Evolutionary conservation across 2,888 invertebrate species (phyloP), one percentile per base, ranked within the genome.

Genomic region (Folsomia manolachei): DNA sequence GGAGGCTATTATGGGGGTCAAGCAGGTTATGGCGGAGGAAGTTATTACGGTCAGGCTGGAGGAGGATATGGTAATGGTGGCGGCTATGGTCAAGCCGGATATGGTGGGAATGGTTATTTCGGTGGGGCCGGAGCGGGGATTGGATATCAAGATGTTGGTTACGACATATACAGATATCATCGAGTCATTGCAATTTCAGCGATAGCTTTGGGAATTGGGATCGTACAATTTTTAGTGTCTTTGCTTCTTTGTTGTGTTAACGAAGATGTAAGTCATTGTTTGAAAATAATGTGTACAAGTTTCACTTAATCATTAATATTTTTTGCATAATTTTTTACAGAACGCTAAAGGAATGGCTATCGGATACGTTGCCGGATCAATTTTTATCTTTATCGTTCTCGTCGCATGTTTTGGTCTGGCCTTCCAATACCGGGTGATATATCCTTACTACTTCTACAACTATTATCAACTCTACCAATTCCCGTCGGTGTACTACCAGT

Each of bases 351-450:
- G 72, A n/a, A 68, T 75, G n/a, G 70, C 75, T 24, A 71, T 71
- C 11, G 73, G 73, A 19, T 75, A 71, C 27, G 39, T 75, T 18
- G 66, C 69, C 27, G 66, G 69, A 23, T 23, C 68, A 24, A 66
- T 75, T n/a, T 26, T 77, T 9, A 68, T 77, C 4, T 71, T 77
- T 18, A 64, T 75, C 51, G 72, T 71, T 7, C 51, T 77, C 23
- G 53, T 77, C 26, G 70, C 65, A 9, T 72, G 73, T 39, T 77
- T 77, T 63, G 62, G 75, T 2, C 52, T 75, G 60, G 77, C 73
- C n/a, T 75, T 77, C 68, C 73, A 75, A 69, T 77, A 77, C 65
- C 71, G 75, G 56, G 75, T 75, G 1, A 77, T 77, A 53, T 77
- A 77, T 69, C 73, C 72, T 2, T 69, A 70, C 52, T 77, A 77